These are phyloP conservation scores for Eucriotettix oculatus DNA, from an alignment of 2,888 invertebrate species.

Conservation along the genomic window DNA sequence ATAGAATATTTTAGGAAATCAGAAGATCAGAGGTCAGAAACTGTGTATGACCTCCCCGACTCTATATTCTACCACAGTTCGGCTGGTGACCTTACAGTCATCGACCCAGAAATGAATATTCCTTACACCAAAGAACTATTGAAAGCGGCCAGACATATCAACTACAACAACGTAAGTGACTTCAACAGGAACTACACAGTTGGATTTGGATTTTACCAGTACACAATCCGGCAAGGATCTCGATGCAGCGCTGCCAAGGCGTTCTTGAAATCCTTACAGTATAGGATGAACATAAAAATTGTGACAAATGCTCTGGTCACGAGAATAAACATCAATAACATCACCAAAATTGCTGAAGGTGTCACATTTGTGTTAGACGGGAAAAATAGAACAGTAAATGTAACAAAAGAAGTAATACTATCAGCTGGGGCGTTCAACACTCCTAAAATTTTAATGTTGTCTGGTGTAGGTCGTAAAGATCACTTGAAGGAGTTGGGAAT, in stretches of 20 bases:
- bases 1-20: not conserved
- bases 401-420: constrained; percentile 30
- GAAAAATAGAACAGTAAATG: constrained; percentile 20
- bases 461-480: constrained; percentile 33
- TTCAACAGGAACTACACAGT: not conserved
- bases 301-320: constrained; percentile 41
- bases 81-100: no score
- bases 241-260: constrained; percentile 40
- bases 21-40: not conserved
- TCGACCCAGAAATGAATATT: no score
- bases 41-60: not conserved
- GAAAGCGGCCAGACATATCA: no score
- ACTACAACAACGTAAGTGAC: not conserved
- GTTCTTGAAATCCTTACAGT: constrained; percentile 40
- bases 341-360: constrained; percentile 45
- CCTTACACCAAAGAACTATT: no score
- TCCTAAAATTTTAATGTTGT: constrained; percentile 42
- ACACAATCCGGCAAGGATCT: constrained; percentile 28
- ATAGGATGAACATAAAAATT: constrained; percentile 48
- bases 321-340: constrained; percentile 44
- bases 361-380: constrained; percentile 44
- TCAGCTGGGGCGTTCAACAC: constrained; percentile 37
- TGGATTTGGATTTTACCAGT: not conserved
- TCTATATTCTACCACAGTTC: not conserved
- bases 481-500: constrained; percentile 21